Evolutionary conservation across 2,888 invertebrate genomes (phyloP), one percentile per base, ranked within the genome.

Genomic region (Teinopalpus imperialis): DNA sequence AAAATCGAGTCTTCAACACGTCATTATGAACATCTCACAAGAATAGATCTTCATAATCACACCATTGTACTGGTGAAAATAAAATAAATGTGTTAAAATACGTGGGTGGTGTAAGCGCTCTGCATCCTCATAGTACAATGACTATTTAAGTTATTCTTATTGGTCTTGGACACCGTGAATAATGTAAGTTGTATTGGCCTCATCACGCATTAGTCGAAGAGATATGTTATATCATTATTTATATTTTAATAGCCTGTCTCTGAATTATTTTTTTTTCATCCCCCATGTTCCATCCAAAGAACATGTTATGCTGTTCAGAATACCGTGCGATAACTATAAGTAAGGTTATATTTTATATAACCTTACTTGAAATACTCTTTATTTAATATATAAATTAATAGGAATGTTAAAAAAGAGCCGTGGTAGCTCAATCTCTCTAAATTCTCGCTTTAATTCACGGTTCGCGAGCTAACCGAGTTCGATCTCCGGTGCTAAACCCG

Each of bases 151-250:
- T 43, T 66, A 56, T 53, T 74, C 67, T 67, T 68, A 66, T 66
- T 63, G 59, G 61, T 62, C 59, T 65, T 64, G 58, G 60, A 61
- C 59, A 59, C 57, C 53, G 56, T 61, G 56, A 63, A 63, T 50
- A 59, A 57, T 57, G 50, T 21, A 46, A 41, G 53, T 55, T 59
- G 55, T 55, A 57, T 56, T 57, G 61, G 55, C 61, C 55, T 59
- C 57, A 50, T 71, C 63, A 69, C 21, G 43, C 43, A 36, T 52
- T 55, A 46, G 20, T 13, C 20, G 18, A 30, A 35, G 34, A 45
- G 21, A 45, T 32, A 45, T 39, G 39, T 40, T 35, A 29, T 32
- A 45, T 39, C 21, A 21, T 34, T 54, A 53, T 47, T 44, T 20
- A 37, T 32, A 12, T 29, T 31, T 37, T 16, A 37, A 37, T 16